Conservation (phyloP, 2,113 vertebrate species). For the Sialia sialis region DNA sequence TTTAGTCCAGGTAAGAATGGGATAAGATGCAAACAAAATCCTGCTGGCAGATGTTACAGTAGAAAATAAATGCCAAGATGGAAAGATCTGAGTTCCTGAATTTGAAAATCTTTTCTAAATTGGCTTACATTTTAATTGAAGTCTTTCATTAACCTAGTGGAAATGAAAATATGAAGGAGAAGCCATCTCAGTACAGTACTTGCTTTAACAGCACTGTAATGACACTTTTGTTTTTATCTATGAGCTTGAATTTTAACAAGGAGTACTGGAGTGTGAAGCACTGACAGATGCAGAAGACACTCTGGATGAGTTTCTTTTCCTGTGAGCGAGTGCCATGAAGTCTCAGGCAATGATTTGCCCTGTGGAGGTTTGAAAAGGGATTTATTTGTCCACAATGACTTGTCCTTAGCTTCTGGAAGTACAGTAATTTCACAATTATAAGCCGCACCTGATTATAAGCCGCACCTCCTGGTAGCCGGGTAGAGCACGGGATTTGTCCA, state of each 20-base stretch:
- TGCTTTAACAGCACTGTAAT: not conserved
- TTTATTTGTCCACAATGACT: not conserved
- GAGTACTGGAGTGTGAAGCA: not conserved
- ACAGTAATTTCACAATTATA: too few relatives aligned
- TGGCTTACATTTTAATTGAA: not conserved
- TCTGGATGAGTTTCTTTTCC: not conserved
- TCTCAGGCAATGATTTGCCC: not conserved
- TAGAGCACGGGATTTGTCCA: too few relatives aligned
- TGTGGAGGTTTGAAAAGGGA: not conserved
- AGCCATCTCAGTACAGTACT: not conserved
- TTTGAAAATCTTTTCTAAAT: not conserved
- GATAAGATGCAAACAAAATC: conserved; percentile 5
- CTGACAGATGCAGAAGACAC: not conserved
- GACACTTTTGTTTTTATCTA: not conserved
- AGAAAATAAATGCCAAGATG: not conserved
- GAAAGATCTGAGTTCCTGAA: not conserved
- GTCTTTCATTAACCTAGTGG: not conserved
- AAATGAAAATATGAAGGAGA: not conserved
- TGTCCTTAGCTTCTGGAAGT: not conserved
- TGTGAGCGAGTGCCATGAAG: not conserved
- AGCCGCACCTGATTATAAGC: too few relatives aligned
- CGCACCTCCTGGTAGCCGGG: too few relatives aligned
- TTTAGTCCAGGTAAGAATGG: not conserved
- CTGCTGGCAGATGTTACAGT: not conserved
- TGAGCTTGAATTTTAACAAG: not conserved